Evolutionary conservation across 1,140 invertebrate species (phyloP).

Genomic region (Brachionus koreanus): DNA sequence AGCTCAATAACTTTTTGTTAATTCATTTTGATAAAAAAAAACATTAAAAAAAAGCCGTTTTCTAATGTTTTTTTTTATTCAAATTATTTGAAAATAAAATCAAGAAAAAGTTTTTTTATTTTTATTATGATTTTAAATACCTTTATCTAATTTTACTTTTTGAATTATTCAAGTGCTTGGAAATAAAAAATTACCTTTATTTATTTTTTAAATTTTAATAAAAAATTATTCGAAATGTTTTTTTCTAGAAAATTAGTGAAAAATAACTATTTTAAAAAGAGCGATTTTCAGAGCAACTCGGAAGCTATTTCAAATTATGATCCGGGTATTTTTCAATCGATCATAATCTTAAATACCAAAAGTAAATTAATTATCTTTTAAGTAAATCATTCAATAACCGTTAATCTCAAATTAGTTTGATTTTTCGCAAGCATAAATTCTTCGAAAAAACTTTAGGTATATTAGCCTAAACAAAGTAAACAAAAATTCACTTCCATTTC

Average conservation of each 20-base stretch:
- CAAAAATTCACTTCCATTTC: not conserved
- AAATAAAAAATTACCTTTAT: not conserved
- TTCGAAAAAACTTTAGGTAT: not conserved
- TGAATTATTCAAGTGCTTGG: not conserved
- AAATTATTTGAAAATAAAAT: not conserved
- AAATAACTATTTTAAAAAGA: not conserved
- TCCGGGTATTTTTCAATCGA: not conserved
- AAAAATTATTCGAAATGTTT: not conserved
- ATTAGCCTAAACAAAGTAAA: not conserved
- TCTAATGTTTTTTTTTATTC: too few species aligned
- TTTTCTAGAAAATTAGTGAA: not conserved
- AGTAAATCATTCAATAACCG: not conserved
- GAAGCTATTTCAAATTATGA: not conserved
- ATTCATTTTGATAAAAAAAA: not conserved
- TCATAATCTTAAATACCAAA: not conserved
- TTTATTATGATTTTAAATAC: not conserved
- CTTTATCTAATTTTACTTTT: not conserved
- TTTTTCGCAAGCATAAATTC: not conserved
- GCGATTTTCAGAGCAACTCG: not conserved
- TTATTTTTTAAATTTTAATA: not conserved
- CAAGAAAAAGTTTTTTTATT: not conserved
- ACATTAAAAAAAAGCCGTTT: too few species aligned
- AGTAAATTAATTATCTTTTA: conserved; percentile 1
- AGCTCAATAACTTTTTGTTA: too few species aligned
- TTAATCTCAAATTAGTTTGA: not conserved